phyloP scores from a whole-genome alignment of 2,113 vertebrate genomes.

The Triplophysa rosa region DNA sequence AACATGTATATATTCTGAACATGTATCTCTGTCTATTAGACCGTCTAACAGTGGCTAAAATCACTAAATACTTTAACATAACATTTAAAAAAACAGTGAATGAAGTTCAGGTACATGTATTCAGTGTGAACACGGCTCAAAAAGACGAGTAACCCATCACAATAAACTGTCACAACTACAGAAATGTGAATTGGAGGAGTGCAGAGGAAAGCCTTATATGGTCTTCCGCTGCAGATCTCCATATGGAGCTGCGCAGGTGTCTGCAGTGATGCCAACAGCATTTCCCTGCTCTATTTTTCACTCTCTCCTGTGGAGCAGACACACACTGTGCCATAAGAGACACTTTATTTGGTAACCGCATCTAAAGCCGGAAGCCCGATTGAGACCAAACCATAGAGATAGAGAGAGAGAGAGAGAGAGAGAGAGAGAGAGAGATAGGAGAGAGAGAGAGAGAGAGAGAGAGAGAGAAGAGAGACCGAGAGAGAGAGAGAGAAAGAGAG shows the following conservation, averaged over 20 bases:
- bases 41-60: too few relatives aligned
- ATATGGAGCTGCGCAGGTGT: too few relatives aligned
- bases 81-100: too few relatives aligned
- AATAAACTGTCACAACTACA: background rate
- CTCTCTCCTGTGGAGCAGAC: slow-evolving; percentile 55
- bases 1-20: too few relatives aligned
- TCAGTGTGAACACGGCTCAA: too few relatives aligned
- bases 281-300: slow-evolving; percentile 47
- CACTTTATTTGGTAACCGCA: slow-evolving; percentile 41
- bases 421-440: background rate
- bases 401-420: background rate
- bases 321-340: slow-evolving; percentile 50
- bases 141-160: too few relatives aligned
- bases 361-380: background rate
- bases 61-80: too few relatives aligned
- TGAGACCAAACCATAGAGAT: background rate
- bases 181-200: background rate
- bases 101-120: too few relatives aligned
- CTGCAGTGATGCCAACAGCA: background rate
- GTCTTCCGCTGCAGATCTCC: background rate
- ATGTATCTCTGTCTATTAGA: too few relatives aligned
- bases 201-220: background rate
- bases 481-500: too few relatives aligned
- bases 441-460: too few relatives aligned
- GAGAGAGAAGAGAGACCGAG: too few relatives aligned